Evolutionary conservation across 1,140 invertebrate species (phyloP).

Genomic region (Leptopilina clavipes): DNA sequence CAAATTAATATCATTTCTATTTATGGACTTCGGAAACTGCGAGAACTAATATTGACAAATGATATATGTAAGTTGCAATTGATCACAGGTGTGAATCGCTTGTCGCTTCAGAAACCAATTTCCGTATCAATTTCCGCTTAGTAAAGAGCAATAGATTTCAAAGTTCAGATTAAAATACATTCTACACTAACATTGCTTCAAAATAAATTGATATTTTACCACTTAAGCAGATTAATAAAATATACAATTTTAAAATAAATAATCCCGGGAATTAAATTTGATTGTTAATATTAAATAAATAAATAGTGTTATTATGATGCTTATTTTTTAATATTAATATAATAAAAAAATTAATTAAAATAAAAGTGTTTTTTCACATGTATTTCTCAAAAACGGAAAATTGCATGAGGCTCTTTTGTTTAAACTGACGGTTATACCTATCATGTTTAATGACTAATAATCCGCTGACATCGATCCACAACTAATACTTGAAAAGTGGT

Average conservation of each 20-base stretch:
- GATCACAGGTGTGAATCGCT: not conserved
- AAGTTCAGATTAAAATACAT: not conserved
- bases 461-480: conserved; percentile 5
- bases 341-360: not conserved
- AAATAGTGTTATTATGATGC: too few relatives aligned
- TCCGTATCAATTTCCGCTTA: conserved; percentile 23
- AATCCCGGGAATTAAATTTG: too few relatives aligned
- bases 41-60: conserved; percentile 10
- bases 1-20: too few relatives aligned
- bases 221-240: too few relatives aligned
- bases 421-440: not conserved
- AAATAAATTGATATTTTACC: not conserved
- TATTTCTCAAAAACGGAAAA: not conserved
- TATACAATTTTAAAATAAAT: too few relatives aligned
- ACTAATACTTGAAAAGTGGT: not conserved
- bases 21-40: not conserved
- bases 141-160: not conserved
- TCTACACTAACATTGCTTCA: not conserved
- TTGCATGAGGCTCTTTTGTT: not conserved
- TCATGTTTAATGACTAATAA: conserved; percentile 26
- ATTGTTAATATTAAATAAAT: too few relatives aligned
- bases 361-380: not conserved
- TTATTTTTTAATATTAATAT: too few relatives aligned
- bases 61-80: not conserved
- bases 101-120: conserved; percentile 18